A percentile compares a stretch with the other conserved stretches of the same genome.
phyloP scores from a whole-genome alignment of 2,113 vertebrate genomes.

The Zapus hudsonius region DNA sequence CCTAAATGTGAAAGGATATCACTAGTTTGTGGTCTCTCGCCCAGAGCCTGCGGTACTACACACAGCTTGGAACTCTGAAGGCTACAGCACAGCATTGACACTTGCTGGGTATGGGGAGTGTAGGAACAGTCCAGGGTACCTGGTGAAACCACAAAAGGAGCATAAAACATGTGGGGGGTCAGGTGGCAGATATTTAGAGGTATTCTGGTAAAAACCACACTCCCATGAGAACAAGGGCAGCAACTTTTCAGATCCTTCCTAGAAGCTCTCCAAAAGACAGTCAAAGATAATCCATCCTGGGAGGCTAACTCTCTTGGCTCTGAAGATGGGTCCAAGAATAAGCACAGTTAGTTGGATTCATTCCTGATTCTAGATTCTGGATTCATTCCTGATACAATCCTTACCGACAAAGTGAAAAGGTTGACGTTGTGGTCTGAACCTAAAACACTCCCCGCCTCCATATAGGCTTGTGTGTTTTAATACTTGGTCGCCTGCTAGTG shows the following conservation, averaged over 20 bases:
- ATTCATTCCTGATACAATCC: not conserved
- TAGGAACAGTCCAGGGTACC: not conserved
- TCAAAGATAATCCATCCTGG: not conserved
- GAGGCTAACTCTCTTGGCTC: not conserved
- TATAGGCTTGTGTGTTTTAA: too few species aligned
- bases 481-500: too few species aligned
- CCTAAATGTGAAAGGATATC: not conserved
- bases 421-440: too few species aligned
- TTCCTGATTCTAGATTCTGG: not conserved
- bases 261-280: not conserved
- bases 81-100: fast-evolving
- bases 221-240: not conserved
- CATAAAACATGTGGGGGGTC: not conserved
- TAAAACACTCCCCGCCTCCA: too few species aligned
- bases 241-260: not conserved
- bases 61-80: not conserved
- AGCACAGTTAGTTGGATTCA: not conserved
- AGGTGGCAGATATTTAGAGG: fast-evolving
- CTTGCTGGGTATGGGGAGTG: not conserved
- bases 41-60: not conserved
- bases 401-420: not conserved
- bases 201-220: not conserved
- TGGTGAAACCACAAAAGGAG: not conserved
- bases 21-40: not conserved
- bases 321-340: not conserved